Evolutionary conservation across 23 tunicate species (phyloP).

Genomic region (Aplidium turbinatum): DNA sequence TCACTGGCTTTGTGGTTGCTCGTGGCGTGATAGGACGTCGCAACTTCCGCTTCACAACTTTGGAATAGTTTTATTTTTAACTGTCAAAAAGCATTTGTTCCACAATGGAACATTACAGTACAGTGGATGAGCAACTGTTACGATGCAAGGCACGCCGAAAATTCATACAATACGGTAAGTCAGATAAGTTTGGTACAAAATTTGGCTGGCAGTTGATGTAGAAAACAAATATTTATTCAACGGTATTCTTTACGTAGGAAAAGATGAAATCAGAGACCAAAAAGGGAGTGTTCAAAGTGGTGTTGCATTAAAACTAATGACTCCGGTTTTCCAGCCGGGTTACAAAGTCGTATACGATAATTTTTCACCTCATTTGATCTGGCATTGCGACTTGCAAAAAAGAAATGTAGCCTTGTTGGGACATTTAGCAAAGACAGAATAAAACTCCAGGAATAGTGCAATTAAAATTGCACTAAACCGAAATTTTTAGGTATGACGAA

Average conservation of each 20-base stretch:
- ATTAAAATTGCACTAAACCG: constrained; percentile 16
- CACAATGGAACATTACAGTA: neutral
- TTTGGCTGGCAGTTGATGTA: constrained; percentile 34
- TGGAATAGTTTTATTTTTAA: constrained; percentile 1
- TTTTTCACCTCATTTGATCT: constrained; percentile 23
- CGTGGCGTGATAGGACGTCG: too few relatives aligned
- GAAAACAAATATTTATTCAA: constrained; percentile 35
- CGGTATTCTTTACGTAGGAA: constrained; percentile 25
- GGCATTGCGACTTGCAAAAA: constrained; percentile 6
- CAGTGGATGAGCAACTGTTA: constrained; percentile 20
- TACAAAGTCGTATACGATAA: constrained; percentile 23
- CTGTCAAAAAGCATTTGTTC: constrained; percentile 1
- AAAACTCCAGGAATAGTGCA: constrained; percentile 29
- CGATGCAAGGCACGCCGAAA: constrained; percentile 16
- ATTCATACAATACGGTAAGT: constrained; percentile 9
- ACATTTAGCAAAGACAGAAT: constrained; percentile 28
- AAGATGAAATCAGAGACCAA: constrained; percentile 5
- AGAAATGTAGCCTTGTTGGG: constrained; percentile 34
- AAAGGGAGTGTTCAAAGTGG: neutral
- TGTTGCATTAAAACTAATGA: constrained; percentile 14
- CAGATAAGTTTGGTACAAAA: constrained; percentile 10
- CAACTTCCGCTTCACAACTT: constrained; percentile 10
- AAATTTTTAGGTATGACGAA: constrained; percentile 26
- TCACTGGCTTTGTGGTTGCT: too few relatives aligned
- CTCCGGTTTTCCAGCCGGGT: constrained; percentile 3